Evolutionary conservation across 1,140 invertebrate genomes (phyloP).

Genomic region (Aphelinus atriplicis): DNA sequence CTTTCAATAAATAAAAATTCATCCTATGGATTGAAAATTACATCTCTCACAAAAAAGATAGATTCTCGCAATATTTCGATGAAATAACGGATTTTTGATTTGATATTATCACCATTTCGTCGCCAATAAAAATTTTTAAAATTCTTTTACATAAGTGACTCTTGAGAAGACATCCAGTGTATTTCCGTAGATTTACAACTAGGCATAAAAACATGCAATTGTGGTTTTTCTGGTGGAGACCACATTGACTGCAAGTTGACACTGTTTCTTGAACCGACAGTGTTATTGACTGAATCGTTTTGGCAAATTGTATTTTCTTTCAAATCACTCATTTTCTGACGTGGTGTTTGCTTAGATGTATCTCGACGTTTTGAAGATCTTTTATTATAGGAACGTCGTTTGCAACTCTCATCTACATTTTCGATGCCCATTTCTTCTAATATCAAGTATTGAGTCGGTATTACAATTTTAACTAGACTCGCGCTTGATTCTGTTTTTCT

Average conservation of each 20-base stretch:
- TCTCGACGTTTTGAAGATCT: too few relatives aligned
- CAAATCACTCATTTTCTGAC: neutral
- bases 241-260: slow-evolving; percentile 17
- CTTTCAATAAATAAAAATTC: too few relatives aligned
- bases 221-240: slow-evolving; percentile 50
- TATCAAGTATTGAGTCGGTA: neutral
- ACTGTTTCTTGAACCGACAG: neutral
- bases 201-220: slow-evolving; percentile 77
- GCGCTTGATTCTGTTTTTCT: neutral
- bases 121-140: neutral
- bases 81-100: too few relatives aligned
- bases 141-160: slow-evolving; percentile 41
- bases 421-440: too few relatives aligned
- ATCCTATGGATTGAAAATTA: neutral
- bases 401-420: too few relatives aligned
- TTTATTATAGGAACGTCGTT: too few relatives aligned
- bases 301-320: neutral
- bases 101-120: too few relatives aligned
- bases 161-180: slow-evolving; percentile 49
- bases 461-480: neutral
- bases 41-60: neutral
- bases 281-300: neutral
- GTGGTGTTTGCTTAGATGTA: neutral
- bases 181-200: slow-evolving; percentile 56
- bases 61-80: too few relatives aligned